Percentiles rank a stretch among this genome's conserved stretches.
Evolutionary conservation across 2,797 vertebrate genomes (phyloP).

Genomic region (Platyrinchus mystaceus): DNA sequence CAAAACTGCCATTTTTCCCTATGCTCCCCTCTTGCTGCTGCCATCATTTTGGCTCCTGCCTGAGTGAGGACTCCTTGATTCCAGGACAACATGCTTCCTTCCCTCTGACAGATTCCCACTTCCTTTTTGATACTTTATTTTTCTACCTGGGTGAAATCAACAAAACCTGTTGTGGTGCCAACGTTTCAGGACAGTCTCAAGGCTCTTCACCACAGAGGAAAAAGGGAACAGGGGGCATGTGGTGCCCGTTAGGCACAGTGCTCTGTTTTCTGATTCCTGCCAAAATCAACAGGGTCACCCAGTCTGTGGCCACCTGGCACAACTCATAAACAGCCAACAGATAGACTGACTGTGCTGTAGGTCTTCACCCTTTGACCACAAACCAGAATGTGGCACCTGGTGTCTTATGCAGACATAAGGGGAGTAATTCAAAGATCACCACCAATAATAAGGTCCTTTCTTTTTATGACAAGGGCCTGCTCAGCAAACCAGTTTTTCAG

Average conservation of each 20-base stretch:
- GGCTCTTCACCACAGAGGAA: not conserved
- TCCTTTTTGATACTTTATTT: not conserved
- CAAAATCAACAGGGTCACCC: not conserved
- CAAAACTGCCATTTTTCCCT: not conserved
- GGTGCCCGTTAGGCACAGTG: fast-evolving
- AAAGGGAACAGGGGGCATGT: fast-evolving
- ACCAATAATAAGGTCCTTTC: not conserved
- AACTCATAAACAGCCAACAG: not conserved
- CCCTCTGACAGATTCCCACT: fast-evolving
- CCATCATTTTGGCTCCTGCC: not conserved
- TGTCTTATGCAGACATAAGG: not conserved
- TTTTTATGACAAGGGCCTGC: not conserved
- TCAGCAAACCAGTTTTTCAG: not conserved
- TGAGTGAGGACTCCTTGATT: not conserved
- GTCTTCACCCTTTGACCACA: not conserved
- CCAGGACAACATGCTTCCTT: not conserved
- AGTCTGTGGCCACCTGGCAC: no score
- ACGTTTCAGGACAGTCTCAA: not conserved
- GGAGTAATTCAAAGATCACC: fast-evolving
- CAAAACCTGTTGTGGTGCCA: fast-evolving
- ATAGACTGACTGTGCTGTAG: no score
- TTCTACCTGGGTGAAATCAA: not conserved
- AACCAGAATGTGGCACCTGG: not conserved
- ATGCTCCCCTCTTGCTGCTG: not conserved
- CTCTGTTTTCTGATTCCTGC: not conserved